A percentile compares a stretch with the other conserved stretches of the same genome.
Evolutionary conservation across 2,888 invertebrate genomes (phyloP).

Genomic region (Melanotus villosus): DNA sequence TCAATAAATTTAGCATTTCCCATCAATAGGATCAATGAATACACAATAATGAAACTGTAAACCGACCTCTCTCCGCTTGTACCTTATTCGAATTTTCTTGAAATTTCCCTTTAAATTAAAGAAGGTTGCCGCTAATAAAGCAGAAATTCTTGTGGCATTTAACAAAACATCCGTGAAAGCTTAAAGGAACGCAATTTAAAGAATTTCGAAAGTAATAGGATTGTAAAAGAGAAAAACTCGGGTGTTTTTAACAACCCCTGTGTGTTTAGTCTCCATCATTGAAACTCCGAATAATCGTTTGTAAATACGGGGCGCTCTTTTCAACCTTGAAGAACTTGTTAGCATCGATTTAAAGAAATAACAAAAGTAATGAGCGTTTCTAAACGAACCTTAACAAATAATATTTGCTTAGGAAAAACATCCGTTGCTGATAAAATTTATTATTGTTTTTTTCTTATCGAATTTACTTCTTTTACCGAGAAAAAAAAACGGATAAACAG

Average conservation of each 20-base stretch:
- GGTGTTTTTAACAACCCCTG: background rate
- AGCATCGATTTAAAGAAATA: conserved; percentile 14
- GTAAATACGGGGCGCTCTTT: conserved; percentile 1
- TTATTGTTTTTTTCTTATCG: too few relatives aligned
- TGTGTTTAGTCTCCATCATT: background rate
- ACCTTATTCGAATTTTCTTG: background rate
- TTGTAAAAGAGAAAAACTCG: background rate
- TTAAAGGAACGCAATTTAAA: background rate
- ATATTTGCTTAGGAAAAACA: conserved; percentile 1
- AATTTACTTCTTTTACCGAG: background rate
- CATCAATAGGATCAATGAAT: too few relatives aligned
- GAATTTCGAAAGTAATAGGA: background rate
- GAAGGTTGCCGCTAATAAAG: background rate
- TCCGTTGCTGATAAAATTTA: conserved; percentile 3
- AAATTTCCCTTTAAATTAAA: background rate
- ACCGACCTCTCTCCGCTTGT: background rate
- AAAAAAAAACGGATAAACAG: background rate
- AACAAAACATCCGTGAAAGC: background rate
- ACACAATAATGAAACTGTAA: too few relatives aligned
- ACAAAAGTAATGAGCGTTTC: conserved; percentile 9
- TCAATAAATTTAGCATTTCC: too few relatives aligned
- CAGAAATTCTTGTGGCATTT: background rate
- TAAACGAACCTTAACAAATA: background rate
- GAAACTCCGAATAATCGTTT: conserved; percentile 6
- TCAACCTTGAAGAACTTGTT: conserved; percentile 9